Conservation (phyloP, 1,140 invertebrate species). For the Lamellibrachia luymesi region DNA sequence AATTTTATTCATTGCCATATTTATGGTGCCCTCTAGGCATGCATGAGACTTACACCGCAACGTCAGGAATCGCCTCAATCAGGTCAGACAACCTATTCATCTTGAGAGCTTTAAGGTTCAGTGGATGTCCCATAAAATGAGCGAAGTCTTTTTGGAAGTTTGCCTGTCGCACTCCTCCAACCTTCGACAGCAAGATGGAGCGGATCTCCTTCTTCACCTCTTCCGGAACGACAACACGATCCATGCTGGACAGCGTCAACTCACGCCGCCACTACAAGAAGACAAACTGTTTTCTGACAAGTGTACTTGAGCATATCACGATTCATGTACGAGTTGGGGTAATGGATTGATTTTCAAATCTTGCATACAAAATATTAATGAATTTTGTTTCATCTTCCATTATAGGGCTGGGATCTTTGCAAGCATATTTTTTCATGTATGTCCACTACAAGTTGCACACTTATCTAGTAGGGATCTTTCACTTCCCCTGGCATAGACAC, state of each 20-base stretch:
- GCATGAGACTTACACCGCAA: neutral
- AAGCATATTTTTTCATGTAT: too few species aligned
- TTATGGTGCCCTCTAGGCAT: neutral
- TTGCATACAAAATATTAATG: too few species aligned
- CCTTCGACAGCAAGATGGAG: neutral
- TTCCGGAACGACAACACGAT: neutral
- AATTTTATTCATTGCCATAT: too few species aligned
- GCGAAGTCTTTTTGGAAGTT: conserved; percentile 6
- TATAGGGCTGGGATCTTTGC: too few species aligned
- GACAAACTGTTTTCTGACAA: neutral
- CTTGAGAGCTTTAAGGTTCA: neutral
- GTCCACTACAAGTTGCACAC: too few species aligned
- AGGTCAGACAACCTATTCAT: neutral
- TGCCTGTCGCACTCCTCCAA: neutral
- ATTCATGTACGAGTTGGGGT: too few species aligned
- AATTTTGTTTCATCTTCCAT: too few species aligned
- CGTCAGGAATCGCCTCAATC: neutral
- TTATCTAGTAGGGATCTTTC: too few species aligned
- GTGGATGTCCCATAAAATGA: neutral
- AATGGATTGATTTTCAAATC: too few species aligned
- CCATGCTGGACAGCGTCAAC: neutral
- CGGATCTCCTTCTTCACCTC: conserved; percentile 9
- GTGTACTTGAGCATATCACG: too few species aligned
- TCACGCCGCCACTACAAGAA: neutral
- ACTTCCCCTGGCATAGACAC: too few species aligned